Conservation (phyloP, 2,113 vertebrate genomes). For the Rhombomys opimus region DNA sequence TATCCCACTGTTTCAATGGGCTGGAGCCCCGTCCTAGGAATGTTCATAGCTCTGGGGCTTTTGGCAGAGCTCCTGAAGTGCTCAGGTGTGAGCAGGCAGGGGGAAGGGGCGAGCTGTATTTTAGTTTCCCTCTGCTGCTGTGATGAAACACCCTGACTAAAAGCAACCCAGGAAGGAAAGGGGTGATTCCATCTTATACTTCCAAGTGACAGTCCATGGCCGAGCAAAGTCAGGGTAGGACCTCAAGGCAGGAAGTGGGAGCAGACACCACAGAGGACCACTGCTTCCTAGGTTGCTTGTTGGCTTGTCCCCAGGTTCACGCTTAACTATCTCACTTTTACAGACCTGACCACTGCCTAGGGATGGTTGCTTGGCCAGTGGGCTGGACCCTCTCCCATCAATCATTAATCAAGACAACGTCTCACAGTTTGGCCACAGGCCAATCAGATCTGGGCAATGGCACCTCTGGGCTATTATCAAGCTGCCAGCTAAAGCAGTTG, state of each 20-base stretch:
- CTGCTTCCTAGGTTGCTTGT: neutral
- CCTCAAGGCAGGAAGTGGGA: neutral
- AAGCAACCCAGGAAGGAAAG: neutral
- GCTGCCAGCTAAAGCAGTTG: neutral
- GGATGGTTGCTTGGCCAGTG: neutral
- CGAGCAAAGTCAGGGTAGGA: neutral
- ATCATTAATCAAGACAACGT: neutral
- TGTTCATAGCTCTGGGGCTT: conserved; percentile 8
- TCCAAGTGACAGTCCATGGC: neutral
- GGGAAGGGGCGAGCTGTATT: neutral
- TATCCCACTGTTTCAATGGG: neutral
- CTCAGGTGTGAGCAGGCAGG: neutral
- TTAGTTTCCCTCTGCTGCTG: neutral
- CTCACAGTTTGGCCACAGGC: neutral
- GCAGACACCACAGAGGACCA: neutral
- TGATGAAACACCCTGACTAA: neutral
- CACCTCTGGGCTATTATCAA: neutral
- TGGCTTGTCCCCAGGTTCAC: neutral
- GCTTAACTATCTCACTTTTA: neutral
- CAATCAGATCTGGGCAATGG: too few species aligned
- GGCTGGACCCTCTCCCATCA: neutral
- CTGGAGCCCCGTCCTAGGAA: conserved; percentile 12
- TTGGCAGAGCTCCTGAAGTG: neutral
- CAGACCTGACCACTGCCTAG: neutral
- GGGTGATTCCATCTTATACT: too few species aligned